Evolutionary conservation across 2,113 vertebrate genomes (phyloP).

Genomic region (Solea senegalensis): DNA sequence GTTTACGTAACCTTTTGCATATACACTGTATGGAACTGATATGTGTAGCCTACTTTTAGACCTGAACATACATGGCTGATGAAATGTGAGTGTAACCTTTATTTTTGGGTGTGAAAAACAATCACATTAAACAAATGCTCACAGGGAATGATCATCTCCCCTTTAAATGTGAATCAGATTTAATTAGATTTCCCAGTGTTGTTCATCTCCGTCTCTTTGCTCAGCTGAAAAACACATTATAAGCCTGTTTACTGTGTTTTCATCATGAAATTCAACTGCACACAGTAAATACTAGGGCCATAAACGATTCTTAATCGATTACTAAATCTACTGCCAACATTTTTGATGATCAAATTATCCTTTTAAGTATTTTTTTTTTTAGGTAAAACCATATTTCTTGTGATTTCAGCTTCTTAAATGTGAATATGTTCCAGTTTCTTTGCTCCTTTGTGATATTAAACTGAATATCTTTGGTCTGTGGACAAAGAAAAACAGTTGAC

Average conservation of each 20-base stretch:
- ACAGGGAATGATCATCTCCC: background rate
- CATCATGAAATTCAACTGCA: background rate
- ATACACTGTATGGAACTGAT: background rate
- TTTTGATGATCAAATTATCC: too few species aligned
- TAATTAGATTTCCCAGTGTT: background rate
- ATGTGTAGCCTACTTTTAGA: background rate
- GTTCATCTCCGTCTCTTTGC: constrained; percentile 18
- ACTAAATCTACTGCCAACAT: too few species aligned
- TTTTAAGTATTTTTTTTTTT: too few species aligned
- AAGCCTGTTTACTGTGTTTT: constrained; percentile 9
- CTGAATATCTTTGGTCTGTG: too few species aligned
- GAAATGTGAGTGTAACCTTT: background rate
- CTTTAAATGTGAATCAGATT: background rate
- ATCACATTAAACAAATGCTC: background rate
- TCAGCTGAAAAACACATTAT: background rate
- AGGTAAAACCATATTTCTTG: too few species aligned
- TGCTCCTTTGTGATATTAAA: too few species aligned
- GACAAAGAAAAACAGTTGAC: too few species aligned
- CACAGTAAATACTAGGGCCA: too few species aligned
- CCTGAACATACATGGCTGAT: accelerated
- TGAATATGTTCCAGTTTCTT: too few species aligned
- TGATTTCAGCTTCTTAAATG: too few species aligned
- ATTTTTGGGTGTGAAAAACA: background rate
- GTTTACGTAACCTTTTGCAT: background rate
- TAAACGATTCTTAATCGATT: too few species aligned